Conservation (phyloP, 2,797 vertebrate genomes). For the Amblyraja radiata region DNA sequence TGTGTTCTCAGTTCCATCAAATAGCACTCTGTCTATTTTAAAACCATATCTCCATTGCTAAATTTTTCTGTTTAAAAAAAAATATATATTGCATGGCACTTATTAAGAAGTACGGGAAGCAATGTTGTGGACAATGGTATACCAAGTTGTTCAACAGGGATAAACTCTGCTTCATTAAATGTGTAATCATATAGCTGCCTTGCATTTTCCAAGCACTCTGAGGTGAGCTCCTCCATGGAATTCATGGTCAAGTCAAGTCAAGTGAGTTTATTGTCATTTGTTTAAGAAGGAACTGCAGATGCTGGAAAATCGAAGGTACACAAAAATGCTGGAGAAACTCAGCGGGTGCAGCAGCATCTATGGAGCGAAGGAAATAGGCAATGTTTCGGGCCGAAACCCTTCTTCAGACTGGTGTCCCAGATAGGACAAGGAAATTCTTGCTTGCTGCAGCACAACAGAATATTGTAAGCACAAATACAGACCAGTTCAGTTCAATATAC, state of each 20-base stretch:
- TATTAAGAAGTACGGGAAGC: conserved; percentile 85
- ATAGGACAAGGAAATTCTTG: no score
- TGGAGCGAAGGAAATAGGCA: no score
- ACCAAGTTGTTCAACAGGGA: conserved; percentile 80
- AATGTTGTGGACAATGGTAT: conserved; percentile 83
- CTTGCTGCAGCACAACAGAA: no score
- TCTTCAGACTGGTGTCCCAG: no score
- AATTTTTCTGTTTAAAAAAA: conserved; percentile 63
- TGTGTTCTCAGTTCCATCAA: background rate
- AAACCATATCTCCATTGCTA: background rate
- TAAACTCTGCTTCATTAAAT: conserved; percentile 84
- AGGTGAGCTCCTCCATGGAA: conserved; percentile 79
- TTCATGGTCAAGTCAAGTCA: conserved; percentile 63
- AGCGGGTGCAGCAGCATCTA: no score
- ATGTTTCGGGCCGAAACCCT: no score
- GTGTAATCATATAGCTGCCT: conserved; percentile 88
- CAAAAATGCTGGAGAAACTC: no score
- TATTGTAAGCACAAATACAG: no score
- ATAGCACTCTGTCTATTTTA: background rate
- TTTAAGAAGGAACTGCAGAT: no score
- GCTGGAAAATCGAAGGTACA: no score
- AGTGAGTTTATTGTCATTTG: no score
- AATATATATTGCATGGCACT: conserved; percentile 86
- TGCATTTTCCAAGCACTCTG: conserved; percentile 79
- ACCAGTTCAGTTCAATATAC: no score